Conservation (phyloP, 2,797 vertebrate genomes). For the Smutsia gigantea region DNA sequence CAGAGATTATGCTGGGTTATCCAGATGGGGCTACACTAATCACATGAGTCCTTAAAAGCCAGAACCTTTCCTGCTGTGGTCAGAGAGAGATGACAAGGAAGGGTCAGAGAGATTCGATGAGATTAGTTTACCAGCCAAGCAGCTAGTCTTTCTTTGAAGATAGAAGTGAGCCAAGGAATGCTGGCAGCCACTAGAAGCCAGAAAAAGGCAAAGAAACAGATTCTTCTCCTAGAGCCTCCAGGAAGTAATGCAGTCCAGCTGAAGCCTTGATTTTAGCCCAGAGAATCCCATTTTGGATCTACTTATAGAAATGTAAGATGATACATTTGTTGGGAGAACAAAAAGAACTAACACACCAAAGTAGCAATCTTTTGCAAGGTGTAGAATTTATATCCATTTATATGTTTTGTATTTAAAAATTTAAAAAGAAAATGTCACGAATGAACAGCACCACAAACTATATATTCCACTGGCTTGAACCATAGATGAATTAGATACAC, state of each 20-base stretch:
- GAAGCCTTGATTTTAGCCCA: background rate
- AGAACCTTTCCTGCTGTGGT: background rate
- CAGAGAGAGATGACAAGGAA: background rate
- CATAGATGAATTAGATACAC: background rate
- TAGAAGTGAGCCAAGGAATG: background rate
- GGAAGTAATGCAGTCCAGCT: background rate
- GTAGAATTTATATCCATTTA: background rate
- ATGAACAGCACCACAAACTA: background rate
- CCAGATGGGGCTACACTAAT: background rate
- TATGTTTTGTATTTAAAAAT: background rate
- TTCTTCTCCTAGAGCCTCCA: background rate
- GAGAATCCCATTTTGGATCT: background rate
- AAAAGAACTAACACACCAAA: background rate
- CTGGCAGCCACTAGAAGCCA: background rate
- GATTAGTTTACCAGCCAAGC: background rate
- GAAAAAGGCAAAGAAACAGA: background rate
- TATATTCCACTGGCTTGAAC: background rate
- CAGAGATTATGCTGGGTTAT: background rate
- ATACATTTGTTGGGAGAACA: background rate
- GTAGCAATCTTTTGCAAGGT: background rate
- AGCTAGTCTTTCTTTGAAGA: background rate
- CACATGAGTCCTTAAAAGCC: background rate
- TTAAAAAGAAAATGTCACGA: background rate
- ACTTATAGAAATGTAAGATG: background rate
- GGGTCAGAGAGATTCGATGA: background rate